phyloP scores from a whole-genome alignment of 2,113 vertebrate genomes.

The Camelus bactrianus region DNA sequence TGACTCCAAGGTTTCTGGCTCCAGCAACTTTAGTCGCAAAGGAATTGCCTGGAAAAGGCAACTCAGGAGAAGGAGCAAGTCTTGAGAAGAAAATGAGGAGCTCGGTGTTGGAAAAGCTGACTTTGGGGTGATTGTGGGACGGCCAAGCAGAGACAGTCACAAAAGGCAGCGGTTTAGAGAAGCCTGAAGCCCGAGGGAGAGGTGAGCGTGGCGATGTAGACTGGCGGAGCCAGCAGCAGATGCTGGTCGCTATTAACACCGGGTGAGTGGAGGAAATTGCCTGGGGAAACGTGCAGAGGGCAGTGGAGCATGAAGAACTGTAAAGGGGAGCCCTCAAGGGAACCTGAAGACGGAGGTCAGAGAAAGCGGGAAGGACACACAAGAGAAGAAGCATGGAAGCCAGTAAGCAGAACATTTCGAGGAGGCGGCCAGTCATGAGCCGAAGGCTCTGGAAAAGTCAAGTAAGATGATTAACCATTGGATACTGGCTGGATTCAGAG shows the following conservation, averaged over 20 bases:
- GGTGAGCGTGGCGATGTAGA: not conserved
- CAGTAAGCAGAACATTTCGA: not conserved
- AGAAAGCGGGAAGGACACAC: not conserved
- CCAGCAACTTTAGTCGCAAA: not conserved
- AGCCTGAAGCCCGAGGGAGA: fast-evolving
- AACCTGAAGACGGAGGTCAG: not conserved
- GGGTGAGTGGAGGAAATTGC: not conserved
- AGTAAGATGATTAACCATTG: not conserved
- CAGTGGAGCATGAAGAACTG: not conserved
- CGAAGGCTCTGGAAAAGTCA: not conserved
- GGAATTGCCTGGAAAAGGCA: not conserved
- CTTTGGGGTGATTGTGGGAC: not conserved
- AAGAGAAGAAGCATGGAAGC: not conserved
- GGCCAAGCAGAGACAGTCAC: not conserved
- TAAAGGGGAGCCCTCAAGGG: not conserved
- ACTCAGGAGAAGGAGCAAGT: not conserved
- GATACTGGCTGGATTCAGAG: not conserved
- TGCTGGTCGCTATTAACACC: not conserved
- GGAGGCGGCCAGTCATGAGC: not conserved
- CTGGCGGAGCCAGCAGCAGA: not conserved
- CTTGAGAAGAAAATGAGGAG: not conserved
- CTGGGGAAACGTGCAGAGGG: not conserved
- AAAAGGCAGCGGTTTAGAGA: not conserved
- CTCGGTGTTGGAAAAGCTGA: not conserved
- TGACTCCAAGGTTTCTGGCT: not conserved